Percentiles rank a stretch among this genome's conserved stretches.
phyloP scores from a whole-genome alignment of 2,797 vertebrate species.

The Danio albolineatus region DNA sequence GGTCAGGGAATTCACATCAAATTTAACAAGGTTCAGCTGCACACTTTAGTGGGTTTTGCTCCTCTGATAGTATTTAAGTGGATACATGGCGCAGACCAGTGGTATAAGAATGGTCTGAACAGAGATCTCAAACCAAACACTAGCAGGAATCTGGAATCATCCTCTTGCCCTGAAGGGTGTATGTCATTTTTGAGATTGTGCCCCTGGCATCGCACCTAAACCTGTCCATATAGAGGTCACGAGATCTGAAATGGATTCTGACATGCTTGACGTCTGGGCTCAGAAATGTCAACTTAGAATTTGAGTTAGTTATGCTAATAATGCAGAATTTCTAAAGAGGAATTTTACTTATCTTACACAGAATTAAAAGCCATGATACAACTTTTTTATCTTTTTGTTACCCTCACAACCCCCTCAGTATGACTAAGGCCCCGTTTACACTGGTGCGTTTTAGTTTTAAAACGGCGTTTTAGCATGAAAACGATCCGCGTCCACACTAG shows the following conservation, averaged over 20 bases:
- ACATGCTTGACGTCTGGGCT: slow-evolving; percentile 35
- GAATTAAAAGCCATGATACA: too few relatives aligned
- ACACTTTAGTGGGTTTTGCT: slow-evolving; percentile 4
- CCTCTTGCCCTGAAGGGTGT: slow-evolving; percentile 4
- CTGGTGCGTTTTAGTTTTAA: too few relatives aligned
- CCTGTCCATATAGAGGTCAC: slow-evolving; percentile 39
- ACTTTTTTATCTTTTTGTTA: too few relatives aligned
- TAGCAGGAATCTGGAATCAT: not conserved
- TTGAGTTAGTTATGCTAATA: too few relatives aligned
- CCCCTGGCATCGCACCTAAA: slow-evolving; percentile 1
- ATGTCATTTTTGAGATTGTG: slow-evolving; percentile 25
- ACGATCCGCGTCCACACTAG: too few relatives aligned
- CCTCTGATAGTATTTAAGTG: not conserved
- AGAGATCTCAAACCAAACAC: slow-evolving; percentile 1
- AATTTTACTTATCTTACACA: too few relatives aligned
- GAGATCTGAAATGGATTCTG: slow-evolving; percentile 26
- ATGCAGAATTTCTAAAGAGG: too few relatives aligned
- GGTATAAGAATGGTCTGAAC: not conserved
- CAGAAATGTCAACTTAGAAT: not conserved
- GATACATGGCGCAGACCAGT: slow-evolving; percentile 4
- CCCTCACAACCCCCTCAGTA: too few relatives aligned
- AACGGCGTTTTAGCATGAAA: too few relatives aligned
- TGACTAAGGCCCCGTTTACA: too few relatives aligned
- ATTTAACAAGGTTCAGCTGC: slow-evolving; percentile 36
- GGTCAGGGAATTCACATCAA: slow-evolving; percentile 20